phyloP scores from a whole-genome alignment of 2,888 invertebrate species.

The Torymus auratus region DNA sequence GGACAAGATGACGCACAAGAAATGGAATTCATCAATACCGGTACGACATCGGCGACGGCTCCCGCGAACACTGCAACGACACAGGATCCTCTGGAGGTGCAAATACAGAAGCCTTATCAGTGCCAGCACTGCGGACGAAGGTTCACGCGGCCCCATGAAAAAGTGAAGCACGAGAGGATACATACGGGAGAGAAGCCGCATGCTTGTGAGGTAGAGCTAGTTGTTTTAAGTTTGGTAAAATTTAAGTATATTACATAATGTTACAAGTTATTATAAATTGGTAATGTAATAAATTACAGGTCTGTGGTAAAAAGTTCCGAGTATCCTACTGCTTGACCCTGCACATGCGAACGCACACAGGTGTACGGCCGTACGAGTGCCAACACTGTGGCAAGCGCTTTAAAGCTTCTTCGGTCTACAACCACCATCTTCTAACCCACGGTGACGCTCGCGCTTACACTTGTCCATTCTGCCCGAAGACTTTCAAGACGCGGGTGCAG shows the following conservation, averaged over 20 bases:
- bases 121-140: conserved; percentile 85
- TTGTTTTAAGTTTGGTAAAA: conserved; percentile 2
- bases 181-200: conserved; percentile 90
- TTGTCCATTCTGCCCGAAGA: conserved; percentile 87
- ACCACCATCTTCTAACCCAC: conserved; percentile 86
- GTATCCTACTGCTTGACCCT: conserved; percentile 88
- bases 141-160: conserved; percentile 87
- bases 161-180: conserved; percentile 90
- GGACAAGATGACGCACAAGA: conserved; percentile 10
- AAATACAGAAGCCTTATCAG: conserved; percentile 79
- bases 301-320: conserved; percentile 88
- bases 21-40: background rate
- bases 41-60: background rate
- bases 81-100: conserved; percentile 17
- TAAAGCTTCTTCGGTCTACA: conserved; percentile 88
- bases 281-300: conserved; percentile 67
- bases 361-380: conserved; percentile 86
- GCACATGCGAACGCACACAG: conserved; percentile 89
- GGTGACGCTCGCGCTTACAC: conserved; percentile 86
- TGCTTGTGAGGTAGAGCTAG: conserved; percentile 80
- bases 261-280: background rate
- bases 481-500: conserved; percentile 89
- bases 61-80: background rate
- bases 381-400: conserved; percentile 85
- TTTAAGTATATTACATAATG: conserved; percentile 1